Evolutionary conservation across 2,888 invertebrate genomes (phyloP).

Genomic region (Melinaea menophilus): DNA sequence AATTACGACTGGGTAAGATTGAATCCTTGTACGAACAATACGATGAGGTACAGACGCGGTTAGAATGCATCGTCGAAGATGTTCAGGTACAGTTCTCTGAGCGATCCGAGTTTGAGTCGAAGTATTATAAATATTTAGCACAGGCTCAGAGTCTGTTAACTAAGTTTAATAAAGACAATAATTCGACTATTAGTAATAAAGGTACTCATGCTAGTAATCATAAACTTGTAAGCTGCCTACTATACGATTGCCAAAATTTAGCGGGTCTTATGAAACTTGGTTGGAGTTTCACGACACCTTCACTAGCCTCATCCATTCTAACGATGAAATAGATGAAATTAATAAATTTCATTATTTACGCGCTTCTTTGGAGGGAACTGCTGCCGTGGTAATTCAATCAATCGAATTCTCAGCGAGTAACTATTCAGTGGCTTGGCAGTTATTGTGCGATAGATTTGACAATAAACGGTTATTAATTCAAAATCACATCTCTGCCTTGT

Average conservation of each 20-base stretch:
- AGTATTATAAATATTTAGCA: no score
- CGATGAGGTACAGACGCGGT: conserved; percentile 29
- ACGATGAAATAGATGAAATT: neutral
- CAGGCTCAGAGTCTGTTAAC: no score
- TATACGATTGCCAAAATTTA: conserved; percentile 14
- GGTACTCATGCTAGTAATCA: conserved; percentile 8
- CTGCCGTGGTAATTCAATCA: conserved; percentile 20
- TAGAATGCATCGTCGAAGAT: conserved; percentile 30
- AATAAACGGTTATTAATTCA: conserved; percentile 22
- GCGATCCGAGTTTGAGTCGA: no score
- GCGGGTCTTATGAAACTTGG: conserved; percentile 33
- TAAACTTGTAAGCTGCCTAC: conserved; percentile 6
- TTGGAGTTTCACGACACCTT: conserved; percentile 14
- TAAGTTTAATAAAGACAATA: no score
- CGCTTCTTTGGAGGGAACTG: conserved; percentile 10
- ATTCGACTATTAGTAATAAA: neutral
- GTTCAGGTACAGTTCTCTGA: no score
- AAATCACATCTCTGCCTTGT: conserved; percentile 24
- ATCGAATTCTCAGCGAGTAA: conserved; percentile 20
- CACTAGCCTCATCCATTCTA: conserved; percentile 21
- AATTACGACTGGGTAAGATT: conserved; percentile 28
- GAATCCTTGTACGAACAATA: conserved; percentile 28
- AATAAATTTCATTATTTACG: conserved; percentile 10
- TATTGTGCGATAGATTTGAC: conserved; percentile 15
- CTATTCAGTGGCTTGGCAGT: conserved; percentile 18